Evolutionary conservation across 2,113 vertebrate genomes (phyloP), one percentile per base, ranked within the genome.

Genomic region (Atherinomorus stipes): DNA sequence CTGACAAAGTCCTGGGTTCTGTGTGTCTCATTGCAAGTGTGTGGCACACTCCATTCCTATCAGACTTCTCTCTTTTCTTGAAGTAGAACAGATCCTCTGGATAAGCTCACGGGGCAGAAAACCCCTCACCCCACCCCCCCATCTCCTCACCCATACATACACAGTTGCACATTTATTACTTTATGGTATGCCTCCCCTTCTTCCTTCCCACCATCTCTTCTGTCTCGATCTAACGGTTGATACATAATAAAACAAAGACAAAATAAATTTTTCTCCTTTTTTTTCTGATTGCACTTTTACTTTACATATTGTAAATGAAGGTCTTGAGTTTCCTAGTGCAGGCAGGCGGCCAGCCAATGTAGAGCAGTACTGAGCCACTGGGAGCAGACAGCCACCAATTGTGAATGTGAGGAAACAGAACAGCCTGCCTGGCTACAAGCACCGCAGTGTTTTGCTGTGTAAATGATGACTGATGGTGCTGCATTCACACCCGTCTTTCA

Each of bases 41-140:
- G 86, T 84, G 83, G 76, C 77, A 85, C 77, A 79, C 80, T 82
- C 71, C 68, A 64, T 79, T 91, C 60, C 81, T 85, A 90, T 90
- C 84, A 85, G 85, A 57, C 67, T 69, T 64, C 86, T 76, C 68
- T 88, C 66, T 76, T 79, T 63, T 83, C 77, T 85, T 90, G 85
- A 91, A 89, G 84, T 83, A 87, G 85, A 91, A 85, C 86, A 88
- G 90, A 91, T 86, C 82, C 52, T 90, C 94, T 94, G 93, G 88
- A 92, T 89, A 92, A 89, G 80, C 88, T 94, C 93, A 93, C 61
- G 86, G 83, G 85, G 89, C 88, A 87, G 85, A 88, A 76, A 74
- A 67, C 66, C 64, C 77, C 77, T 76, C 37, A 64, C n/a, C 26
- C 42, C 81, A 21, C 19, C 57, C 42, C 67, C 71, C 9, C 50